These are phyloP conservation scores for Altica lythri DNA, from an alignment of 2,888 invertebrate genomes.

Conservation along the genomic window DNA sequence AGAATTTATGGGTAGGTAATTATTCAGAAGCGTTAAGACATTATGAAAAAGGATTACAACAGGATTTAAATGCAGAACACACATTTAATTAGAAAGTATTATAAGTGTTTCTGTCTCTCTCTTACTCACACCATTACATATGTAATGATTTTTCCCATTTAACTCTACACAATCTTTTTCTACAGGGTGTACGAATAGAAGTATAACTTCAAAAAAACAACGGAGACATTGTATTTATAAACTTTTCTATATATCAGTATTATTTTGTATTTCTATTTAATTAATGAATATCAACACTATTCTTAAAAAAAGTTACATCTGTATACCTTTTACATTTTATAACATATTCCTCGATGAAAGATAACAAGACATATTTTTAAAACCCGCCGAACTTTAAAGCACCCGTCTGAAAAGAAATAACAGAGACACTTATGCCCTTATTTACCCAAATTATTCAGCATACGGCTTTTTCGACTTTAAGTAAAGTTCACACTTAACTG, in stretches of 20 bases:
- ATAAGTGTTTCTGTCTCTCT: no score
- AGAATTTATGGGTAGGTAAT: slow-evolving; percentile 94
- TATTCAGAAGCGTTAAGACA: slow-evolving; percentile 87
- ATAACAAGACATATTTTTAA: neutral
- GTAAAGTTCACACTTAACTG: slow-evolving; percentile 12
- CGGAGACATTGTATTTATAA: no score
- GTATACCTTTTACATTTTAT: neutral
- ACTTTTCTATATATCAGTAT: no score
- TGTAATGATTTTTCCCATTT: no score
- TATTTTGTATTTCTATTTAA: no score
- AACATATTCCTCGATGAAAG: neutral
- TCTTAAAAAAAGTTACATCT: no score
- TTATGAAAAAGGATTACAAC: slow-evolving; percentile 83
- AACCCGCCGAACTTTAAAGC: neutral
- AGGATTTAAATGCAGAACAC: slow-evolving; percentile 66
- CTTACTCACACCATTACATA: no score
- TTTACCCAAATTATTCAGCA: neutral
- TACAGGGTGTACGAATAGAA: no score
- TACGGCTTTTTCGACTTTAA: slow-evolving; percentile 1
- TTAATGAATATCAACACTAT: no score
- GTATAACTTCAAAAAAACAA: no score
- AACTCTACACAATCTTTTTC: no score
- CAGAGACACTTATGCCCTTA: slow-evolving; percentile 5
- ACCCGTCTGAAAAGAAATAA: neutral
- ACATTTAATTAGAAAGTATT: slow-evolving; percentile 80